Evolutionary conservation across 2,888 invertebrate genomes (phyloP), one percentile per base, ranked within the genome.

Genomic region (Andrena bicolor): DNA sequence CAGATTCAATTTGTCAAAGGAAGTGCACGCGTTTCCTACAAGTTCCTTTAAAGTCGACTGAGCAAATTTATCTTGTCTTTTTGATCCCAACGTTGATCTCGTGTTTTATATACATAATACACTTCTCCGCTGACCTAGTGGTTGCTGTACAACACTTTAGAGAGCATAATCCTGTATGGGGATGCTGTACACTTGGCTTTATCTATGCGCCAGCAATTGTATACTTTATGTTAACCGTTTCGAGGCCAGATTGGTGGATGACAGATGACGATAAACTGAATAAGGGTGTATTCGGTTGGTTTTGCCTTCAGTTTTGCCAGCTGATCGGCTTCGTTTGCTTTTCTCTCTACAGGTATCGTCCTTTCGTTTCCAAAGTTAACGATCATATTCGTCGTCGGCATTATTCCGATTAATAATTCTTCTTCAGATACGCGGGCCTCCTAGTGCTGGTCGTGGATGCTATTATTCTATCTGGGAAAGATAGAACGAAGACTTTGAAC

Each of bases 381-480:
- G 65, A 20, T 8, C 49, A 28, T 61, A 20, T 5, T 35, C 51
- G 58, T 56, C 0, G 7, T 13, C 16, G 23, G 61, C 2, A 28
- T 16, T 65, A 48, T 56, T 28, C 0, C 26, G 53, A 64, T 76
- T 82, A 53, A 5, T 32, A 48, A 80, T 64, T 16, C 13, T 79
- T 84, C 92, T 93, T 69, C 91, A 97, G 97, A 93, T 97, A 96
- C 90, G 95, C 96, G 65, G 96, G 96, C 90, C 95, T 96, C 84
- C 96, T 97, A 91, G 97, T 97, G 91, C 96, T 97, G 96, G 96
- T 96, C 88, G 94, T 97, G 61, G 97, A 97, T 92, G 96, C 96
- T 13, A 95, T 96, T 7, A 95, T 95, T 88, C 95, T 95, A 48
- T 92, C 94, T 13, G 96, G 96, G 83, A 95, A 96, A 56, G 94